Conservation (phyloP, 2,113 vertebrate genomes). For the Clarias magur region DNA sequence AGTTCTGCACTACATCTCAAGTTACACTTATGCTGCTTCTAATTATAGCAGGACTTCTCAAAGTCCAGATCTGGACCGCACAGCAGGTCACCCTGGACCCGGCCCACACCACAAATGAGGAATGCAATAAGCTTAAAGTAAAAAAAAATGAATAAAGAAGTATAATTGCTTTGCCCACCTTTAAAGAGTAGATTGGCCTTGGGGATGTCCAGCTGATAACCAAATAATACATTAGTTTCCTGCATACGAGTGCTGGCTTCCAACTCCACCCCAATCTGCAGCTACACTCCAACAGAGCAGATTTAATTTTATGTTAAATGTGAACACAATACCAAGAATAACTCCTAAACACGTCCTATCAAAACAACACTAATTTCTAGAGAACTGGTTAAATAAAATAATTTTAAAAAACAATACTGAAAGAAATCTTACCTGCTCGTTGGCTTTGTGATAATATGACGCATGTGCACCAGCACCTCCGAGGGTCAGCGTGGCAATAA, state of each 20-base stretch:
- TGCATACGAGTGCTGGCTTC: conserved; percentile 84
- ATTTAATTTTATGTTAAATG: not conserved
- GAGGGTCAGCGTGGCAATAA: conserved; percentile 79
- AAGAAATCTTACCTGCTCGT: conserved; percentile 77
- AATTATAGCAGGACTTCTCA: not conserved
- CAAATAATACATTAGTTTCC: conserved; percentile 83
- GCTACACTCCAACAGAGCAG: conserved; percentile 60
- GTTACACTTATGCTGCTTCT: not conserved
- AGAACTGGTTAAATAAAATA: not conserved
- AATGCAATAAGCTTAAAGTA: too few species aligned
- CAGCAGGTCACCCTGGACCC: too few species aligned
- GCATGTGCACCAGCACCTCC: conserved; percentile 82
- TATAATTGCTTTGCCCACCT: conserved; percentile 66
- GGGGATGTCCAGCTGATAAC: conserved; percentile 86
- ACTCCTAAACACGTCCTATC: not conserved
- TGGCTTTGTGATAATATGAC: conserved; percentile 87
- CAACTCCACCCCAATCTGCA: conserved; percentile 87
- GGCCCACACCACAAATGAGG: too few species aligned
- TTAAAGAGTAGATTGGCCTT: conserved; percentile 87
- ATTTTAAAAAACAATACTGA: not conserved
- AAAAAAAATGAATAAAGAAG: not conserved
- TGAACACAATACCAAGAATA: not conserved
- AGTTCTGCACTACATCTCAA: not conserved
- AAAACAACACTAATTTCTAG: not conserved
- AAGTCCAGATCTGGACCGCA: too few species aligned